These are phyloP conservation scores for Salticus scenicus DNA, from an alignment of 2,888 invertebrate species.

Conservation along the genomic window DNA sequence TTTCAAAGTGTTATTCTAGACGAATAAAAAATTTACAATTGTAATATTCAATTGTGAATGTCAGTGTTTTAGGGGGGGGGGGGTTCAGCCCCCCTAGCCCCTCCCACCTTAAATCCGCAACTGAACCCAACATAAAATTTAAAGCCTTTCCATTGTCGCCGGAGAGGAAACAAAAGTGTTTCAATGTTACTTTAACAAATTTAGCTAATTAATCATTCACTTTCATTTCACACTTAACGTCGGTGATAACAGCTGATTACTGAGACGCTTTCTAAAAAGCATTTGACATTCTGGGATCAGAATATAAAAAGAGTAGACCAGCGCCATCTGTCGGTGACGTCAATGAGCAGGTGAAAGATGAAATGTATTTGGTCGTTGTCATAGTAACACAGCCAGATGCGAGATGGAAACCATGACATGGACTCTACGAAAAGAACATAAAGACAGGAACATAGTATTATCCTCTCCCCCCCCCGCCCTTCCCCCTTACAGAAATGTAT, in stretches of 20 bases:
- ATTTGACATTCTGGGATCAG: slow-evolving; percentile 2
- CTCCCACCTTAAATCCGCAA: too few species aligned
- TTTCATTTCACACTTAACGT: not conserved
- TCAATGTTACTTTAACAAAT: not conserved
- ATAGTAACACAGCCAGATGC: slow-evolving; percentile 23
- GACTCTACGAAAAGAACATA: too few species aligned
- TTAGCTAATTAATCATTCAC: not conserved
- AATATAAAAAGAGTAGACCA: slow-evolving; percentile 51
- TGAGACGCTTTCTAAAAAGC: not conserved
- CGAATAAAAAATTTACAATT: too few species aligned
- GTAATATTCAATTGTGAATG: too few species aligned
- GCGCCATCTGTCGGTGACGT: slow-evolving; percentile 63
- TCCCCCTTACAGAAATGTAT: too few species aligned
- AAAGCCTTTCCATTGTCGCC: not conserved
- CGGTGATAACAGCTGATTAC: slow-evolving; percentile 3
- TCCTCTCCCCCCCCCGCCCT: not conserved
- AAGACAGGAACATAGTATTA: not conserved
- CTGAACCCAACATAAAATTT: not conserved
- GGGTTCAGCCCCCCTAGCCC: too few species aligned
- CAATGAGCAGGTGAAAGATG: slow-evolving; percentile 36
- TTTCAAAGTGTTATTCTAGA: too few species aligned
- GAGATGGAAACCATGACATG: not conserved
- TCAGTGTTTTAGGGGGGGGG: too few species aligned
- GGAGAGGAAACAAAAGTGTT: not conserved
- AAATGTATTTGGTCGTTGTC: slow-evolving; percentile 22